Percentiles rank a stretch among this genome's conserved stretches.
Conservation (phyloP, 2,113 vertebrate genomes). For the Machaerirhynchus nigripectus region DNA sequence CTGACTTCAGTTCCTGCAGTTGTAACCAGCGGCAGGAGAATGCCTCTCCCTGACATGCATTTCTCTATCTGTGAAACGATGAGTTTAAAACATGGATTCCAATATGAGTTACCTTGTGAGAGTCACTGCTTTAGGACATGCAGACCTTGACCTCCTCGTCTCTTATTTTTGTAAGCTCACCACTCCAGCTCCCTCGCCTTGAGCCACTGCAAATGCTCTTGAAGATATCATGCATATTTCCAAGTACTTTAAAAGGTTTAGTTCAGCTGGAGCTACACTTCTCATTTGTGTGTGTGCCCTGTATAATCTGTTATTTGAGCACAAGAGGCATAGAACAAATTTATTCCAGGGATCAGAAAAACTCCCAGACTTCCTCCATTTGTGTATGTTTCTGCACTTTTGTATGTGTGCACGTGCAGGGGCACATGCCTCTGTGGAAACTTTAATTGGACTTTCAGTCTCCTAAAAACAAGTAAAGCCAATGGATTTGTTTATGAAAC, state of each 20-base stretch:
- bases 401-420: fast-evolving
- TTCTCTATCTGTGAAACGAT: neutral
- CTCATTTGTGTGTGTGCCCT: neutral
- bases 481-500: neutral
- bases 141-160: neutral
- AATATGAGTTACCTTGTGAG: neutral
- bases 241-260: neutral
- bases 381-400: neutral
- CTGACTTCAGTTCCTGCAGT: neutral
- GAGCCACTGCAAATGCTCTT: neutral
- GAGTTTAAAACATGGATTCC: neutral
- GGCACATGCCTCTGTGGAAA: neutral
- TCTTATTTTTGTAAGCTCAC: neutral
- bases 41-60: neutral
- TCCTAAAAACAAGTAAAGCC: neutral
- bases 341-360: neutral
- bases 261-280: neutral
- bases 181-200: neutral
- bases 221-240: neutral
- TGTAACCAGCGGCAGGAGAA: neutral
- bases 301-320: neutral
- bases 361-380: neutral
- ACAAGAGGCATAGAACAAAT: neutral
- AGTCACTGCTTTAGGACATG: neutral
- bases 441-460: neutral